Evolutionary conservation across 2,113 vertebrate species (phyloP), one percentile per base, ranked within the genome.

Genomic region (Orycteropus afer): DNA sequence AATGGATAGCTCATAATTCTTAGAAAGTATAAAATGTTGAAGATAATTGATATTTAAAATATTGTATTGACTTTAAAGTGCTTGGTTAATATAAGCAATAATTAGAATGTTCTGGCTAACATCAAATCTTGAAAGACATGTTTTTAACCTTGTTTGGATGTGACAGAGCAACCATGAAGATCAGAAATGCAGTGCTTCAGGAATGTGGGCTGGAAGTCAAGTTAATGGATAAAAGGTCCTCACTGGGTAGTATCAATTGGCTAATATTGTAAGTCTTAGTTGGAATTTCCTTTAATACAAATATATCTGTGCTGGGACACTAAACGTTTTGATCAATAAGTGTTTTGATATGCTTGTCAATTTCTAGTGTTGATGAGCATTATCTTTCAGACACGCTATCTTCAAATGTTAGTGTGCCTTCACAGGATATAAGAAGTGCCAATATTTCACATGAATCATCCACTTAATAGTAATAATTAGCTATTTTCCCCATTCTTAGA

Each of bases 291-390:
- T 94, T 94, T 90, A 59, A 23, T 55, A 32, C n/a, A 73, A 13
- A 80, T 84, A 14, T 87, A 42, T 79, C 20, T 92, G 29, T 40
- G 12, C 23, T 93, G 1, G 4, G 53, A 74, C 9, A 65, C 55
- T 79, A 77, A 86, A 92, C n/a, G n/a, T n/a, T n/a, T n/a, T n/a
- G 53, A 94, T 83, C 73, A 90, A 47, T 79, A 94, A 61, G 53
- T 90, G 88, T 95, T 94, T 93, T 95, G 81, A 93, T 93, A 86
- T 79, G 55, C 67, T 94, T 92, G 88, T 77, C 80, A 94, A 9
- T 95, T 93, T 95, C 81, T 79, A 90, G 49, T 81, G 61, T 78
- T 96, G 93, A 93, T 96, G 65, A 93, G 34, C 53, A 81, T 34
- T 80, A 94, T 93, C 57, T 94, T 90, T 93, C 77, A 85, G 89